Base-by-base conservation (phyloP, 2,797 vertebrate genomes). In the Melanotaenia trifasciata region DNA sequence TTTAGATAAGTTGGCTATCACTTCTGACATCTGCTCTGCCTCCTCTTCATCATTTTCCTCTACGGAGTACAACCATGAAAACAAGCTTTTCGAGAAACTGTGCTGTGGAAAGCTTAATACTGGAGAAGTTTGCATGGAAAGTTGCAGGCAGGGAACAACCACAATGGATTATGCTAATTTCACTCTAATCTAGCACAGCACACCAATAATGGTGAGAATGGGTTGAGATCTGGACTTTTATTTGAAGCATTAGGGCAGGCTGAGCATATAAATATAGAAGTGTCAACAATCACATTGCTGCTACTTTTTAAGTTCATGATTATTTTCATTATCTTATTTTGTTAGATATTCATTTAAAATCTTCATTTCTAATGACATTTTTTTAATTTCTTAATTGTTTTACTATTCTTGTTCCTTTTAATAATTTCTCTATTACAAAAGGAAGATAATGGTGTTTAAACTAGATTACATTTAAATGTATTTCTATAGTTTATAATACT, bases 11-110 rank as follows among this genome's bases (percentile, higher is more conserved):
- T 70, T 83, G 22, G 43, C 78, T 64, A 84, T 84, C 83, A 73
- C 54, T 75, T 47, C 77, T 86, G 85, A 87, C 88, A 84, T 87
- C 80, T 89, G 83, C 73, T 85, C 83, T 72, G 78, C 83, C 87
- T 84, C 86, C 45, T 80, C 81, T 76, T 81, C 85, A 78, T 79
- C 72, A 70, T 61, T 57, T 68, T 32, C 32, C 64, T 81, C 76
- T 0, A 0, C 10, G 12, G 75, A 78, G 67, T 24, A 73, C 69
- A 78, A 76, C 28, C 64, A 72, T 61, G 84, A 80, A 81, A 70
- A 84, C 60, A 64, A 68, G 70, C 72, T 30, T 36, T 69, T 33
- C 0, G 38, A 74, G 67, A 68, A 18, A 5, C 0, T 13, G 71
- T 3, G 58, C 38, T 80, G 57, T 2, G 2, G 59, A 57, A 38